Evolutionary conservation across 2,888 invertebrate genomes (phyloP), one percentile per base, ranked within the genome.

Genomic region (Lottia gigantea): DNA sequence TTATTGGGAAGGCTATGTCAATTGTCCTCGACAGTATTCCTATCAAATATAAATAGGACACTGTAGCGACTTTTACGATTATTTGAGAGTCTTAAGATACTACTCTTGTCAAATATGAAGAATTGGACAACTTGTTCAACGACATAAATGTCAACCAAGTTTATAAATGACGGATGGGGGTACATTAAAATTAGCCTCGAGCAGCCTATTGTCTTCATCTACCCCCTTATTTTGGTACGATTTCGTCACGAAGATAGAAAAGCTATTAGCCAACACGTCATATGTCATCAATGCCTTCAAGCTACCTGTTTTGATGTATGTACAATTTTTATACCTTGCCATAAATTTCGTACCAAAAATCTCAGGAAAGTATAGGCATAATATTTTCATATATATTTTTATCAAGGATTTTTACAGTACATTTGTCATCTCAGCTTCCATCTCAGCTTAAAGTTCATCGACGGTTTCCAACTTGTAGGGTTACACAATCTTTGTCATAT

Each of bases 201-300:
- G 55, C 55, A 23, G 55, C 19, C 8, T 55, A 55, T 55, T 55
- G 55, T 55, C 55, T 55, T 55, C 55, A 23, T 8, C 55, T 55
- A 19, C 23, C 55, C 55, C 55, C 55, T 55, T 55, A 55, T 55
- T 23, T 40, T 8, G 55, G 55, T 23, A 23, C 55, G 19, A 55
- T 55, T 55, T 55, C 55, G 55, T 55, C 55, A 55, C 55, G 55
- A 55, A 55, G 55, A 55, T 55, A 23, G 55, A 55, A 55, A 55
- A 23, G 11, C 19, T 55, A 55, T 55, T 23, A 55, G 19, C 55
- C 23, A 23, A 14, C 55, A 55, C 55, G 55, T 55, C 55, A 55
- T 55, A 23, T 55, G 55, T 4, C 55, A 55, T 55, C 55, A 23
- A 55, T 55, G 55, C 55, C 55, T 55, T 19, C 19, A 23, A 55